phyloP scores from a whole-genome alignment of 2,797 vertebrate genomes.

The Anniella stebbinsi region DNA sequence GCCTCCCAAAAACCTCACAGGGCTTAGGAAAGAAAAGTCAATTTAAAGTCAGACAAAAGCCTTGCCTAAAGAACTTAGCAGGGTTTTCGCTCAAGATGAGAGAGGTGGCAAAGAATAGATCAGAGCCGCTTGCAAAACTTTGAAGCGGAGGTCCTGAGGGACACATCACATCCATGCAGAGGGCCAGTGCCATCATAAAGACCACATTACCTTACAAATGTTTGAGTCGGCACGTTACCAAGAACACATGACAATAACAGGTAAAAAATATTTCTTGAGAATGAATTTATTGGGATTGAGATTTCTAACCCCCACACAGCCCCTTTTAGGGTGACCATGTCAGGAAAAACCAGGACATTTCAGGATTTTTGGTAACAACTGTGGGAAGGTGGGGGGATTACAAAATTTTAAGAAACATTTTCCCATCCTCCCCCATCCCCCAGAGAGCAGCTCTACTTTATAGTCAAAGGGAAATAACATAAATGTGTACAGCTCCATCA shows the following conservation, averaged over 20 bases:
- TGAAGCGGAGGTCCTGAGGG: not conserved
- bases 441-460: too few relatives aligned
- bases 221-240: too few relatives aligned
- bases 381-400: too few relatives aligned
- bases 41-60: constrained; percentile 54
- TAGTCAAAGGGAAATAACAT: too few relatives aligned
- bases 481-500: too few relatives aligned
- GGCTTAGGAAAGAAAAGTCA: constrained; percentile 47
- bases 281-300: not conserved
- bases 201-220: not conserved
- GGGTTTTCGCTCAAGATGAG: not conserved
- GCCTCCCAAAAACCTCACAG: constrained; percentile 21
- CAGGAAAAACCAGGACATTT: too few relatives aligned
- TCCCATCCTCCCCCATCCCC: too few relatives aligned
- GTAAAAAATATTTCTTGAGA: not conserved
- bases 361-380: too few relatives aligned
- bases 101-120: not conserved
- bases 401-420: too few relatives aligned
- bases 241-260: not conserved
- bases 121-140: not conserved
- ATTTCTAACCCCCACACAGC: too few relatives aligned
- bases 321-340: too few relatives aligned
- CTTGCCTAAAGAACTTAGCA: not conserved
- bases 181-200: not conserved
- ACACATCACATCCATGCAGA: not conserved